Base-by-base conservation (phyloP, 92 coral and sea anemone species). In the Paragorgia papillata region DNA sequence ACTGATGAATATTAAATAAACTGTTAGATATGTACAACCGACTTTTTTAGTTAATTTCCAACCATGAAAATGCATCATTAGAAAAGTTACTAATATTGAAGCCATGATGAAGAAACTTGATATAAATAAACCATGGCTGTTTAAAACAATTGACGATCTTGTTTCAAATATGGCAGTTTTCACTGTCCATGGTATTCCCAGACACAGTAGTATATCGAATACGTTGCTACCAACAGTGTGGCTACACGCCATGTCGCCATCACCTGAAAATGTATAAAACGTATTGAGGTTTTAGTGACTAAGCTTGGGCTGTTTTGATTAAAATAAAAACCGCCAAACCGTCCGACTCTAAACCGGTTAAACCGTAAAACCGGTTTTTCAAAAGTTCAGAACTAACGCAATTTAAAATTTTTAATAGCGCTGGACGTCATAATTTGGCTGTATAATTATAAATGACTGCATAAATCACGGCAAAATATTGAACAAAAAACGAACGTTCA, bases 161-260 rank as follows among this genome's bases (percentile, higher is more conserved):
- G 89, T 86, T 48, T 89, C 97, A 79, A 90, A 95, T 14, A 91
- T 83, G 29, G 94, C 89, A 14, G 99, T 95, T 82, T 95, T 95
- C 73, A 95, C 85, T 2, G 92, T 84, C 99, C 99, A 95, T 22
- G 99, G 99, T 8, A 95, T 83, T 5, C 99, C 99, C 26, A 95
- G 90, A 10, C 99, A 95, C 31, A 95, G 79, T 15, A 95, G 82
- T 21, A 95, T 95, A 63, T 95, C 99, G 62, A 95, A 95, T 0
- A 95, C 99, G 40, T 95, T 95, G 75, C 99, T 95, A 7, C 99
- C 99, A 7, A 95, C 99, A 0, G 99, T 95, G 67, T 95, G 99
- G 17, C 97, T 91, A 3, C 92, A 92, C 14, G 99, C 99, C 99
- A 95, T 95, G 60, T 95, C 98, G 0, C 98, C 98, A 64, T 94